Percentiles rank a stretch among this genome's conserved stretches.
These are phyloP conservation scores for Pentamera pediparva DNA, from an alignment of 53 echinoderm and acorn worm genomes.

Conservation along the genomic window DNA sequence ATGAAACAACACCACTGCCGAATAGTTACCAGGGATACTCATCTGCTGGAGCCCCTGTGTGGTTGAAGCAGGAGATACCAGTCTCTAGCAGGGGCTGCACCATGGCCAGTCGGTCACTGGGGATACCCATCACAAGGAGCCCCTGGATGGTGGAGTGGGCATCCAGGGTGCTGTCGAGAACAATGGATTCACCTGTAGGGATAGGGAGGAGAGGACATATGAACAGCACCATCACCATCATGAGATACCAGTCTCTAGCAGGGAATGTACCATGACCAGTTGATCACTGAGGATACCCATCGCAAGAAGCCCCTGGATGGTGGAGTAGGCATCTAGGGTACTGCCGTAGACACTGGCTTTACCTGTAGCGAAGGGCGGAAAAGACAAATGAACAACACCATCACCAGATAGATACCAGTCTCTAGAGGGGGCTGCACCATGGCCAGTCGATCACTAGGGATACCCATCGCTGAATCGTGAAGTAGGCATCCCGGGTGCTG, in stretches of 20 bases:
- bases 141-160: constrained; percentile 75
- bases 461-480: constrained; percentile 57
- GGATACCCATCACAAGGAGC: constrained; percentile 52
- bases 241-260: constrained; percentile 60
- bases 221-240: too few relatives aligned
- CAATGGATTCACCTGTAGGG: constrained; percentile 69
- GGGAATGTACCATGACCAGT: constrained; percentile 71
- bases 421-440: constrained; percentile 78
- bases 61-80: constrained; percentile 76
- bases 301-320: constrained; percentile 60
- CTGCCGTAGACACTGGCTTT: constrained; percentile 85
- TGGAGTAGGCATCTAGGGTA: constrained; percentile 80
- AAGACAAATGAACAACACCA: neutral
- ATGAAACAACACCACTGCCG: neutral
- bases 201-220: neutral
- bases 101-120: constrained; percentile 61
- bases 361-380: constrained; percentile 28
- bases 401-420: constrained; percentile 56
- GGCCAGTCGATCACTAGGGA: constrained; percentile 58
- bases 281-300: constrained; percentile 57
- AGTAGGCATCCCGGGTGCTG: constrained; percentile 77
- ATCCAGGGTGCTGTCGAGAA: constrained; percentile 78
- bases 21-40: neutral
- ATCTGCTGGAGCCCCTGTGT: constrained; percentile 40
- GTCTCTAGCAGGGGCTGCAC: constrained; percentile 77